Evolutionary conservation across 2,113 vertebrate genomes (phyloP).

Genomic region (Scomber colias): DNA sequence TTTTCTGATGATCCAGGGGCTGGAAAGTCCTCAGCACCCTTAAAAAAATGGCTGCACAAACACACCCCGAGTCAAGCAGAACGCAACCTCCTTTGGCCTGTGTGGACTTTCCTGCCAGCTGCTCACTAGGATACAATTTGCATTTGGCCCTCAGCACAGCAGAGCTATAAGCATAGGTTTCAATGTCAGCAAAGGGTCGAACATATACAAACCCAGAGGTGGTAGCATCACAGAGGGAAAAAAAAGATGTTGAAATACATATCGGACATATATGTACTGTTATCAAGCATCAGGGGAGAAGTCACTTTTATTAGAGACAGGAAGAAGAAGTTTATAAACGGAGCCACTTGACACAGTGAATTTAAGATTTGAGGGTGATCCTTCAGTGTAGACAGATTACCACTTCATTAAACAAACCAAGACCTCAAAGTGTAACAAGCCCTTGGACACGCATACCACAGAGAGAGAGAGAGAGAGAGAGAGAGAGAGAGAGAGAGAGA

Average conservation of each 20-base stretch:
- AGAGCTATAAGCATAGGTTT: conserved; percentile 57
- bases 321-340: conserved; percentile 67
- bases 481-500: conserved; percentile 61
- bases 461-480: conserved; percentile 43
- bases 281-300: too few relatives aligned
- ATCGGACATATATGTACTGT: conserved; percentile 15
- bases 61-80: conserved; percentile 42
- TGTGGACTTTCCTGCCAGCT: conserved; percentile 36
- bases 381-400: conserved; percentile 82
- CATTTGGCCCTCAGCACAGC: conserved; percentile 60
- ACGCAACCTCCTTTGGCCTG: conserved; percentile 49
- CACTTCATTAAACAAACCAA: conserved; percentile 80
- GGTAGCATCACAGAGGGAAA: conserved; percentile 4
- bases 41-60: conserved; percentile 59
- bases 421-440: conserved; percentile 74
- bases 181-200: conserved; percentile 41
- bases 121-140: conserved; percentile 65
- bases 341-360: conserved; percentile 68
- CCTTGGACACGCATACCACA: conserved; percentile 70
- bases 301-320: conserved; percentile 59
- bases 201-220: conserved; percentile 47
- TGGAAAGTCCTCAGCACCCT: conserved; percentile 67
- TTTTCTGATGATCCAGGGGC: conserved; percentile 70
- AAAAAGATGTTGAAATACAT: conserved; percentile 25
- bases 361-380: conserved; percentile 59